Evolutionary conservation across 2,113 vertebrate species (phyloP), one percentile per base, ranked within the genome.

Genomic region (Chaetorhynchus papuensis): DNA sequence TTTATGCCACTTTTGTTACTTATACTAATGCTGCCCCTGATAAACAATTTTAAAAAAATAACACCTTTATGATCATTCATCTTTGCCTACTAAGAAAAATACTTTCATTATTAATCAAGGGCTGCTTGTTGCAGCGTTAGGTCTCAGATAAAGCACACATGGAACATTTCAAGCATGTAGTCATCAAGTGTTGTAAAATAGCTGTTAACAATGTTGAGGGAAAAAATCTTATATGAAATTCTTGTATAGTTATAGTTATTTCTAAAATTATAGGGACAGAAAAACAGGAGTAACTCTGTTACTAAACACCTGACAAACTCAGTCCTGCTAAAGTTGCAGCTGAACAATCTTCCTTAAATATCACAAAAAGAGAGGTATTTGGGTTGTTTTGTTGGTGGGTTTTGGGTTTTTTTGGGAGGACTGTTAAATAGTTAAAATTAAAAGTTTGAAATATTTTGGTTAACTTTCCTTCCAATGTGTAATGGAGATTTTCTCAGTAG

Each of bases 1-100:
- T 87, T 75, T 53, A 63, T 1, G 0, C n/a, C 27, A 5, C 6
- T 47, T 54, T 65, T 0, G 0, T 37, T 37, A 33, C 10, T 74
- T 49, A 45, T 2, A 15, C 5, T 50, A 57, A 33, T 2, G 19
- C 4, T 52, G 9, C 11, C 71, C 23, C 13, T 89, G 19, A 74
- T 33, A 12, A 61, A 45, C 2, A 27, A 31, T 18, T 18, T 5
- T 4, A 10, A 2, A 28, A 71, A 72, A 31, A 11, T 12, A 56
- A 2, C 19, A 64, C 2, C 5, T 66, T 84, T 81, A 22, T 45
- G 19, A 47, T 18, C 6, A 65, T 70, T 45, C 5, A 3, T 63
- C 17, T 76, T 83, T 9, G 2, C 12, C 20, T n/a, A 19, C 4
- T 63, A 63, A 53, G 4, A 1, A 60, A 69, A 94, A 59, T 19